Evolutionary conservation across 2,888 invertebrate genomes (phyloP).

Genomic region (Ichneumoninae sp.): DNA sequence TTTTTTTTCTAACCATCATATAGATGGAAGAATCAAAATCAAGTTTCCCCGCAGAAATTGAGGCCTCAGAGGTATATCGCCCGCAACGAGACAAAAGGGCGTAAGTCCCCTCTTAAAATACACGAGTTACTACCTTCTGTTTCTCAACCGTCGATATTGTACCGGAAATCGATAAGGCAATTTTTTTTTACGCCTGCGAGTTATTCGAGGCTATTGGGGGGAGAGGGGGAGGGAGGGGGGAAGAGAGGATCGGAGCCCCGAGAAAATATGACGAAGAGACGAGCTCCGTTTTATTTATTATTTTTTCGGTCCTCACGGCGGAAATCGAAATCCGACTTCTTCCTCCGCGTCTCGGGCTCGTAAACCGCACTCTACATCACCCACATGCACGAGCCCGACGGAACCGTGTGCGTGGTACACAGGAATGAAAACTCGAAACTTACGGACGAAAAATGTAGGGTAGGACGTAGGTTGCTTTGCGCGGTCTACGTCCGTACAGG

Average conservation of each 20-base stretch:
- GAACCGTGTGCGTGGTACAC: not conserved
- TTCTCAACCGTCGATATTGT: not conserved
- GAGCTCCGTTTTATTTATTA: slow-evolving; percentile 51
- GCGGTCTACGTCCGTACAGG: not conserved
- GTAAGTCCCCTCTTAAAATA: not conserved
- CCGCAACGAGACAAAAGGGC: not conserved
- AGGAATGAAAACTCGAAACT: slow-evolving; percentile 51
- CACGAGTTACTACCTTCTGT: not conserved
- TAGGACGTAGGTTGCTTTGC: not conserved
- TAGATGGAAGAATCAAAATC: not conserved
- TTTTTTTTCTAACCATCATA: not conserved
- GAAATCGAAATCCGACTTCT: slow-evolving; percentile 59
- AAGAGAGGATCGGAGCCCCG: not conserved
- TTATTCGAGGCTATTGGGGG: not conserved
- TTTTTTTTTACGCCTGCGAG: not conserved
- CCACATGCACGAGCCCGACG: slow-evolving; percentile 12
- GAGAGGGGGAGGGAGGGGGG: not conserved
- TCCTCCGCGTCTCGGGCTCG: slow-evolving; percentile 49
- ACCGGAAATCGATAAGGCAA: not conserved
- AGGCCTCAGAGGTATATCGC: not conserved
- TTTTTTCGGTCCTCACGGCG: slow-evolving; percentile 55
- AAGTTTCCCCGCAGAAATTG: not conserved
- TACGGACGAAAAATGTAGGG: slow-evolving; percentile 42
- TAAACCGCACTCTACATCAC: slow-evolving; percentile 60
- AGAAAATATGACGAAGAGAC: slow-evolving; percentile 29